Conservation (phyloP, 2,888 invertebrate species). For the Aspidiotus destructor region DNA sequence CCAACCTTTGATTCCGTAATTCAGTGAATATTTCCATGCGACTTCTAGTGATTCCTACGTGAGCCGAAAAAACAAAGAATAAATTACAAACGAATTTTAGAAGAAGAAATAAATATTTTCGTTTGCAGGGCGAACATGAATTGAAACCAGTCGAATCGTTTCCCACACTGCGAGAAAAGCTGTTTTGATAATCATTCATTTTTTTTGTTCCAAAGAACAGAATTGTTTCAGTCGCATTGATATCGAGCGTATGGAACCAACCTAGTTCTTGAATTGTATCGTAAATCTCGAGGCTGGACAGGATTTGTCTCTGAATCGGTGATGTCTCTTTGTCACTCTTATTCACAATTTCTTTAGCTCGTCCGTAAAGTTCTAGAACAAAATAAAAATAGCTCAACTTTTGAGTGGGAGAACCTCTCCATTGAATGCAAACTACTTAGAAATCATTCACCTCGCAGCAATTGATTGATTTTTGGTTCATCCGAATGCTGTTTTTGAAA, state of each 20-base stretch:
- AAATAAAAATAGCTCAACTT: constrained; percentile 2
- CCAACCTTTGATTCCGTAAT: constrained; percentile 58
- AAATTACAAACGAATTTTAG: too few relatives aligned
- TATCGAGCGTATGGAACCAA: constrained; percentile 35
- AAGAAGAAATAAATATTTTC: too few relatives aligned
- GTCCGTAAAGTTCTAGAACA: constrained; percentile 58
- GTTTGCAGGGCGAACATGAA: too few relatives aligned
- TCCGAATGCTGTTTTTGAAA: constrained; percentile 82
- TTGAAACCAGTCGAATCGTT: too few relatives aligned
- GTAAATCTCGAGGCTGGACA: constrained; percentile 21
- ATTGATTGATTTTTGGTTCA: constrained; percentile 70
- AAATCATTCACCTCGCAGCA: constrained; percentile 54
- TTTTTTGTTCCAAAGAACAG: too few relatives aligned
- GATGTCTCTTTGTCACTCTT: constrained; percentile 51
- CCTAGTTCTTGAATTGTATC: constrained; percentile 51
- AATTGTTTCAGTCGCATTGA: too few relatives aligned
- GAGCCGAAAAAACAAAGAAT: background rate
- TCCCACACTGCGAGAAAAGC: too few relatives aligned
- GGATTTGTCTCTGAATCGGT: constrained; percentile 12
- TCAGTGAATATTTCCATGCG: constrained; percentile 67
- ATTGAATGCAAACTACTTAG: background rate
- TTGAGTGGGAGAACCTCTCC: background rate
- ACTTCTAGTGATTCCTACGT: constrained; percentile 50
- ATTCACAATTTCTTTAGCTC: constrained; percentile 77
- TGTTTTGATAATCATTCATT: too few relatives aligned